Percentiles rank a stretch among this genome's conserved stretches.
Conservation (phyloP, 2,888 invertebrate species). For the Rhagophthalmus giganteus region DNA sequence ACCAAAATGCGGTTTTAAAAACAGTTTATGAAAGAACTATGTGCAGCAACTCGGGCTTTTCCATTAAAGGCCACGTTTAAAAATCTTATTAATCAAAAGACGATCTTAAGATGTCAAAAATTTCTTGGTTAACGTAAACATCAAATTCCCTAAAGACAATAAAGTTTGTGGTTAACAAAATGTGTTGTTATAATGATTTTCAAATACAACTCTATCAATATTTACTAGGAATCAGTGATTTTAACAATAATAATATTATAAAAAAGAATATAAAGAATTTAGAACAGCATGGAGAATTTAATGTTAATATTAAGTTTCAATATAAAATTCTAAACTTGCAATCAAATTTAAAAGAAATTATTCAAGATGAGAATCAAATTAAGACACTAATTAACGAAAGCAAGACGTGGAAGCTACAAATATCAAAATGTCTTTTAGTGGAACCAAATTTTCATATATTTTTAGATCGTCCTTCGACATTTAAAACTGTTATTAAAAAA, state of each 20-base stretch:
- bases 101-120: no score
- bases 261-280: constrained; percentile 65
- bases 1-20: no score
- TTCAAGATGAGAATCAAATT: neutral
- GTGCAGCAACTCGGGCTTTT: no score
- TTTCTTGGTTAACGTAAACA: no score
- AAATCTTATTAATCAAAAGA: no score
- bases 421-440: constrained; percentile 53
- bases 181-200: constrained; percentile 12
- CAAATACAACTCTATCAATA: constrained; percentile 20
- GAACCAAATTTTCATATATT: constrained; percentile 59
- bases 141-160: no score
- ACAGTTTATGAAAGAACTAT: no score
- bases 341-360: neutral
- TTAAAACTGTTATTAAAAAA: constrained; percentile 43
- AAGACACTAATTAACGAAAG: constrained; percentile 53
- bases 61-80: no score
- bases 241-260: constrained; percentile 52
- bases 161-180: constrained; percentile 3
- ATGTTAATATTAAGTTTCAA: constrained; percentile 53
- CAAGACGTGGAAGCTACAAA: constrained; percentile 56
- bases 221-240: constrained; percentile 28
- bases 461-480: constrained; percentile 55
- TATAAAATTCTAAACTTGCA: neutral
- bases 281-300: constrained; percentile 64